Conservation (phyloP, 2,888 invertebrate genomes). For the Nemoura dubitans region DNA sequence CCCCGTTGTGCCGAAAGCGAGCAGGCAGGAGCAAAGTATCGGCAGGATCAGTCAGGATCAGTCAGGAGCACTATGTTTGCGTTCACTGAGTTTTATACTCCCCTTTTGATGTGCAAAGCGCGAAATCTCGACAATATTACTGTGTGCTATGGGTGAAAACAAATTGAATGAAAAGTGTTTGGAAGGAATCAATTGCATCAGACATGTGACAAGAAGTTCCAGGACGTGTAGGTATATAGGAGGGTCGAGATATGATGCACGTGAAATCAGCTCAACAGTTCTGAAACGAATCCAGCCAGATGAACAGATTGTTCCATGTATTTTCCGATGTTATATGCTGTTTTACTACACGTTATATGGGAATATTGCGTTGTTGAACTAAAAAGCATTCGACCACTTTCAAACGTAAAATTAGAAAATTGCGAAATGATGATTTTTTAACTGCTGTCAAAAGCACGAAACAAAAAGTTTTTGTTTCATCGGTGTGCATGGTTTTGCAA, state of each 20-base stretch:
- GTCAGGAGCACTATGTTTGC: no score
- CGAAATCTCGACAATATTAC: neutral
- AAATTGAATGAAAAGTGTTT: constrained; percentile 12
- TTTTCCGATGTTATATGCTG: no score
- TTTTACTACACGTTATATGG: neutral
- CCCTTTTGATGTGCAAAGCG: neutral
- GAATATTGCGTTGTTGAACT: neutral
- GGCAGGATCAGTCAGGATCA: no score
- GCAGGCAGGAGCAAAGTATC: neutral
- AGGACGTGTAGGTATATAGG: neutral
- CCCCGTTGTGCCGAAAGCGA: neutral
- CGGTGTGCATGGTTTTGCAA: neutral
- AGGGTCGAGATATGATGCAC: neutral
- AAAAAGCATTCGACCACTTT: neutral
- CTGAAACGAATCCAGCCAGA: neutral
- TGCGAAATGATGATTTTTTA: neutral
- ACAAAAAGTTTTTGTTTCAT: neutral
- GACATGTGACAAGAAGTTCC: neutral
- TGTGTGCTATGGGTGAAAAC: neutral
- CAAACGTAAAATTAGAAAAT: neutral
- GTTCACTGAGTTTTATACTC: neutral
- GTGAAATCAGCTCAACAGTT: neutral
- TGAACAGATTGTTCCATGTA: neutral
- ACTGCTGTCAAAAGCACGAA: neutral
- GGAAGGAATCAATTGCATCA: neutral